Conservation (phyloP, 2,113 vertebrate species). For the Salvelinus namaycush region DNA sequence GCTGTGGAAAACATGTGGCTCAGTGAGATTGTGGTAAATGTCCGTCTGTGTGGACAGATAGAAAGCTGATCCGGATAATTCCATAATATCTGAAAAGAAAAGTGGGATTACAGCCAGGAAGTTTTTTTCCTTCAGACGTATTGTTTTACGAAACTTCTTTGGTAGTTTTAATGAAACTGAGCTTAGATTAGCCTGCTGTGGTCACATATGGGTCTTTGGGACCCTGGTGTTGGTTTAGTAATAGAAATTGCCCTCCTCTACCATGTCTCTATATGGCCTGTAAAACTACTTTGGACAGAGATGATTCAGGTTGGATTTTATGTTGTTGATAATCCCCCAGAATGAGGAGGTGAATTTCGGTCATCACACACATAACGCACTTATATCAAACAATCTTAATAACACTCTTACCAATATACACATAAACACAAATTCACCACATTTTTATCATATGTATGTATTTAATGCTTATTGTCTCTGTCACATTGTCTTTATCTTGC, state of each 20-base stretch:
- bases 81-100: slow-evolving; percentile 32
- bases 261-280: slow-evolving; percentile 6
- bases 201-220: slow-evolving; percentile 11
- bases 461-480: background rate
- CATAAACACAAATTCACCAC: background rate
- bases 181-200: slow-evolving; percentile 27
- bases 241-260: background rate
- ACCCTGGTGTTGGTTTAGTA: slow-evolving; percentile 5
- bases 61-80: slow-evolving; percentile 58
- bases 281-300: slow-evolving; percentile 6
- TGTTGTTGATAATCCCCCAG: slow-evolving; percentile 12
- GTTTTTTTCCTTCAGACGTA: slow-evolving; percentile 7
- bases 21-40: slow-evolving; percentile 45
- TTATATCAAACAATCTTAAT: background rate
- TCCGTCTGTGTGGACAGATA: slow-evolving; percentile 56
- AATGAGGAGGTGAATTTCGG: slow-evolving; percentile 4
- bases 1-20: slow-evolving; percentile 24
- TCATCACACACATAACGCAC: background rate
- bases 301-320: slow-evolving; percentile 10
- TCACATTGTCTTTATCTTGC: background rate
- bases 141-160: slow-evolving; percentile 35
- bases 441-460: background rate
- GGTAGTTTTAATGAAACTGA: slow-evolving; percentile 26
- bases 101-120: slow-evolving; percentile 33
- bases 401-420: background rate